Base-by-base conservation (phyloP, 2,888 invertebrate species). In the Dromius quadrimaculatus region DNA sequence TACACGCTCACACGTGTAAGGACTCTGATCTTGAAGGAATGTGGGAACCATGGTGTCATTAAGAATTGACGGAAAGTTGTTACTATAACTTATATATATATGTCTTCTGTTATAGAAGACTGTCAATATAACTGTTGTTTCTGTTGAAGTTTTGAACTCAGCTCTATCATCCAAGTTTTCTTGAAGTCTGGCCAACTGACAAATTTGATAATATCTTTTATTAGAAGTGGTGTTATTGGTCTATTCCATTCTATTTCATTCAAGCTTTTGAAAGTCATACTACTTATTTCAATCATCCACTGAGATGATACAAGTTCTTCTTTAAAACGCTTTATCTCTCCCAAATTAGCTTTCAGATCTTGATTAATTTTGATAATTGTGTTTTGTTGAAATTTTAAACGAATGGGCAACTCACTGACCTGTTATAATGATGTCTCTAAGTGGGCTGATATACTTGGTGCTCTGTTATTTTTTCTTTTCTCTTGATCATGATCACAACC, bases 91-190 rank as follows among this genome's bases (percentile, higher is more conserved):
- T n/a, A n/a, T n/a, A n/a, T n/a, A n/a, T n/a, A 64, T 72, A 34
- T 63, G 47, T 72, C 68, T 71, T 36, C 72, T 41, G 22, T 72
- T 71, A n/a, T 68, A 71, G 8, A 71, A 65, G 20, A 73, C 69
- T 5, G 69, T 73, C 6, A 70, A 64, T 36, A 22, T 19, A 13
- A 72, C 36, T 23, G 65, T 36, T 32, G 71, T 47, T 19, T 71
- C 62, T 4, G 71, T 65, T 43, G 70, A 64, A 32, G 41, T 63
- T 70, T 45, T 65, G 70, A 70, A 71, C n/a, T 59, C 47, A 34
- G 23, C 28, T 43, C 13, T 28, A 34, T 61, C 43, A 59, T 50
- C 64, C 69, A 34, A 6, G 61, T 28, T 61, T 19, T 34, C 13
- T 5, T 17, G 17, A 15, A 11, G 36, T 34, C n/a, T 5, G 8